These are phyloP conservation scores for Crypturellus undulatus DNA, from an alignment of 2,113 vertebrate genomes.

Conservation along the genomic window DNA sequence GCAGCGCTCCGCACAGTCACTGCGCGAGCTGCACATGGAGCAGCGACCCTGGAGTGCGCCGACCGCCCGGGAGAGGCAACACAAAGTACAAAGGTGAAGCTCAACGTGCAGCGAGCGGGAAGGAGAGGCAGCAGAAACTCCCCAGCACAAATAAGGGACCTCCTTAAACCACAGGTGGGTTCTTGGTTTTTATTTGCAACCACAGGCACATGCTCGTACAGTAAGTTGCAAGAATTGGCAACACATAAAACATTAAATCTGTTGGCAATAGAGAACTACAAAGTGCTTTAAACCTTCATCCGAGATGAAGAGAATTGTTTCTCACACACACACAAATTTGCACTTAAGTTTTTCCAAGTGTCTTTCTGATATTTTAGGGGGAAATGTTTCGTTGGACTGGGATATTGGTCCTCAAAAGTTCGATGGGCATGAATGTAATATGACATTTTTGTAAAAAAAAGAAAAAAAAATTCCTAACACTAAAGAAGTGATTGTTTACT, in stretches of 20 bases:
- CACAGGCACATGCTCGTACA: conserved; percentile 65
- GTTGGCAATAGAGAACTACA: conserved; percentile 95
- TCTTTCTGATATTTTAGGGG: conserved; percentile 70
- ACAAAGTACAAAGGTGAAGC: conserved; percentile 68
- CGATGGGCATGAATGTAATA: conserved; percentile 61
- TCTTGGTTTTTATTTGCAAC: conserved; percentile 74
- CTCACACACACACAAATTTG: conserved; percentile 77
- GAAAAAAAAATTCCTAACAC: conserved; percentile 67
- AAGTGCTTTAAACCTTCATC: conserved; percentile 92
- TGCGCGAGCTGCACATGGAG: too few species aligned
- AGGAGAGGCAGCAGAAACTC: conserved; percentile 66
- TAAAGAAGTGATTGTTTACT: conserved; percentile 69
- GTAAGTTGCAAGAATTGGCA: conserved; percentile 83
- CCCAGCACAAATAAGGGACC: conserved; percentile 69
- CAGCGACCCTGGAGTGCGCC: conserved; percentile 69
- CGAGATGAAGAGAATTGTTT: conserved; percentile 78
- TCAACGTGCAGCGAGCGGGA: conserved; percentile 56
- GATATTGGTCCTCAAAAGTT: conserved; percentile 80
- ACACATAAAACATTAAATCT: conserved; percentile 83
- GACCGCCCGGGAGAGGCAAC: conserved; percentile 82
- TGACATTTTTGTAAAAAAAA: conserved; percentile 59
- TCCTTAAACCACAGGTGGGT: conserved; percentile 71
- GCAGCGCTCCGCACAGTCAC: too few species aligned
- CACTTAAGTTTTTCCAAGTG: conserved; percentile 77
- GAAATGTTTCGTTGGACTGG: conserved; percentile 73